Evolutionary conservation across 2,113 vertebrate genomes (phyloP), one percentile per base, ranked within the genome.

Genomic region (Chascanopsetta lugubris): DNA sequence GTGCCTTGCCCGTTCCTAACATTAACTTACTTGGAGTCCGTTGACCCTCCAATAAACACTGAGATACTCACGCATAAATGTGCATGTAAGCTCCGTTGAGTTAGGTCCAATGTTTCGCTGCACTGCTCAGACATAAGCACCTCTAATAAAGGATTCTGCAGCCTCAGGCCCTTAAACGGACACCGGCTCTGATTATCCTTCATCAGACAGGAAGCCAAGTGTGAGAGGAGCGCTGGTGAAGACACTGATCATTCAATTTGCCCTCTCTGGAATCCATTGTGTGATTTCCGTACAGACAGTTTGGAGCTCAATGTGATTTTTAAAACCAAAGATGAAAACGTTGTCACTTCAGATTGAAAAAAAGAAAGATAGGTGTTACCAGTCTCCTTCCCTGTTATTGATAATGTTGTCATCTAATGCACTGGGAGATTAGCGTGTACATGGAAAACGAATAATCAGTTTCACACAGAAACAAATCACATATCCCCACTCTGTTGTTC

Each of bases 51-150:
- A 30, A 30, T 30, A 36, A 36, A 36, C 34, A 5, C 34, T 36
- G 34, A 36, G 8, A 4, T 36, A 36, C 10, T 36, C 34, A 42
- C 15, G n/a, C 38, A 42, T 42, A n/a, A n/a, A n/a, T 42, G 38
- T 8, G 10, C 34, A 36, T 17, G 20, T 0, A 63, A 22, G 42
- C 58, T 22, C 50, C 40, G 30, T 13, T 32, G 26, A 3, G n/a
- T n/a, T n/a, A n/a, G n/a, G 27, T 54, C 18, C 24, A 46, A 17
- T 69, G 10, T 49, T 43, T 45, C n/a, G 9, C 25, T 58, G 15
- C 43, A 45, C 45, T 51, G 58, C 61, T 75, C 18, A 72, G 51
- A 26, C 30, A 57, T 20, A 72, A 75, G 58, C 32, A 36, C 67
- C 18, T 27, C 58, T 76, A n/a, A 53, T 38, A 8, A 60, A 53